Conservation (phyloP, 2,888 invertebrate species). For the Zygothrica quintamaculata region DNA sequence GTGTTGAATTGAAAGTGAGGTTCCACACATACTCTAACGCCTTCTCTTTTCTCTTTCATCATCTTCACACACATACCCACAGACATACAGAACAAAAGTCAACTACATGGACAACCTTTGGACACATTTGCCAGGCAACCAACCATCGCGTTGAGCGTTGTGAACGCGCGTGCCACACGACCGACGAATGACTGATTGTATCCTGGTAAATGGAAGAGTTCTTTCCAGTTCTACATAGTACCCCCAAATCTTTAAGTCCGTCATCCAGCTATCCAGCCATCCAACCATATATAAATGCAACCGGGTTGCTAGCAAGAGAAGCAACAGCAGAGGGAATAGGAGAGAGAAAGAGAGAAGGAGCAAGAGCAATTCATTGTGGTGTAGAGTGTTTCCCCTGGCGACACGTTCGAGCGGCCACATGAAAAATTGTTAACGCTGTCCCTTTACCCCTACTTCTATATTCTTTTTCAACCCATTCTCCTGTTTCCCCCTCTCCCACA, state of each 20-base stretch:
- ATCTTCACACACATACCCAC: conserved; percentile 35
- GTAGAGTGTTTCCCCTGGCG: conserved; percentile 40
- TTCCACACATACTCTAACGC: conserved; percentile 11
- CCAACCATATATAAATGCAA: conserved; percentile 61
- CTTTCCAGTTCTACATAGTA: conserved; percentile 1
- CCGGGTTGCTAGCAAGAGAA: not conserved
- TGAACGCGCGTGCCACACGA: conserved; percentile 36
- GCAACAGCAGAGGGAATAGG: not conserved
- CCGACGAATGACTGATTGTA: conserved; percentile 60
- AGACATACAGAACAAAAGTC: too few relatives aligned
- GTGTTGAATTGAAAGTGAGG: conserved; percentile 44
- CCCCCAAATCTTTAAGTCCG: conserved; percentile 18
- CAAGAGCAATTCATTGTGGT: too few relatives aligned
- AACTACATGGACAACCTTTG: conserved; percentile 55
- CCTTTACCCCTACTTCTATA: too few relatives aligned
- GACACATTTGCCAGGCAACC: conserved; percentile 47
- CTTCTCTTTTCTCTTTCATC: not conserved
- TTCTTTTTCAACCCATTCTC: too few relatives aligned
- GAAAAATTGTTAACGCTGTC: conserved; percentile 66
- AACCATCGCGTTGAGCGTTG: conserved; percentile 1
- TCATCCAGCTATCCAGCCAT: too few relatives aligned
- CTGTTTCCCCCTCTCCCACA: conserved; percentile 10
- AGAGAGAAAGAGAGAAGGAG: not conserved
- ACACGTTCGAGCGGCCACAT: conserved; percentile 73
- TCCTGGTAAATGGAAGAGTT: conserved; percentile 30